These are phyloP conservation scores for Electrona antarctica DNA, from an alignment of 2,113 vertebrate species.

Conservation along the genomic window DNA sequence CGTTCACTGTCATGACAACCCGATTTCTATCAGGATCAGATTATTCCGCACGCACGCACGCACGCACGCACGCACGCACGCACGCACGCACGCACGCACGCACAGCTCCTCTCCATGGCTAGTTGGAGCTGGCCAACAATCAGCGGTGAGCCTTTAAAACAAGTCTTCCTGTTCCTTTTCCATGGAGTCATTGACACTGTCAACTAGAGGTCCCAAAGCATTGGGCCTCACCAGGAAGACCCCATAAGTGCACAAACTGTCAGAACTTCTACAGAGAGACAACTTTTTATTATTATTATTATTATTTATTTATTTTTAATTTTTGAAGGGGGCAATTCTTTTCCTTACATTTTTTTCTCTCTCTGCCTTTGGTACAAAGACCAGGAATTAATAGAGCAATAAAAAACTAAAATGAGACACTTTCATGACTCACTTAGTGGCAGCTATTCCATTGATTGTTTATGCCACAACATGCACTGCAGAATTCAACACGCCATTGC, in stretches of 20 bases:
- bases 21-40: slow-evolving; percentile 67
- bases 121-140: slow-evolving; percentile 45
- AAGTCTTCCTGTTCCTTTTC: slow-evolving; percentile 66
- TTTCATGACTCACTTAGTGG: slow-evolving; percentile 20
- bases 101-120: slow-evolving; percentile 28
- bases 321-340: too few species aligned
- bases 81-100: slow-evolving; percentile 26
- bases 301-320: too few species aligned
- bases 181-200: slow-evolving; percentile 68
- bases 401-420: slow-evolving; percentile 22
- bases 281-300: too few species aligned
- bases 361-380: slow-evolving; percentile 15
- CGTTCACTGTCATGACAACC: slow-evolving; percentile 50
- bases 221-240: slow-evolving; percentile 51
- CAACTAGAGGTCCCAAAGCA: slow-evolving; percentile 53
- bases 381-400: slow-evolving; percentile 36
- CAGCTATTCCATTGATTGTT: slow-evolving; percentile 46
- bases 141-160: slow-evolving; percentile 49
- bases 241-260: slow-evolving; percentile 36
- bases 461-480: slow-evolving; percentile 42
- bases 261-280: slow-evolving; percentile 36
- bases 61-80: slow-evolving; percentile 28
- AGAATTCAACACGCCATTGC: slow-evolving; percentile 28
- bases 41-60: slow-evolving; percentile 49
- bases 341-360: slow-evolving; percentile 7